These are phyloP conservation scores for Corythucha ciliata DNA, from an alignment of 2,888 invertebrate genomes.

Conservation along the genomic window DNA sequence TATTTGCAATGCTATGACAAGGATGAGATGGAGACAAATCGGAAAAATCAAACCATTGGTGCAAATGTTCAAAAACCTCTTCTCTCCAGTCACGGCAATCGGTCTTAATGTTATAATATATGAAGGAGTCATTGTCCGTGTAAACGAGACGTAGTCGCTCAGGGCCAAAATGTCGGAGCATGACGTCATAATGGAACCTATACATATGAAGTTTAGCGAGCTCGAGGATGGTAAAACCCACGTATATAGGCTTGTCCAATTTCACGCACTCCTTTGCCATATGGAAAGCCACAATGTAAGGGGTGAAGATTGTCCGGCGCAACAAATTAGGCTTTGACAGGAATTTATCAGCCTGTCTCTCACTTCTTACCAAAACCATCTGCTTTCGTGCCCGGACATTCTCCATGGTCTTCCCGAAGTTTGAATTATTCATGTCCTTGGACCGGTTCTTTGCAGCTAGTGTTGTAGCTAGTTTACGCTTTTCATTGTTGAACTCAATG, in stretches of 20 bases:
- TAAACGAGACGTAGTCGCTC: no score
- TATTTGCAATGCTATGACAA: no score
- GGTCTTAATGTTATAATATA: no score
- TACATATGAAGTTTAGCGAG: neutral
- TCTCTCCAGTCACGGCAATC: no score
- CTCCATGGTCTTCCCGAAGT: neutral
- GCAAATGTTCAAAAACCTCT: no score
- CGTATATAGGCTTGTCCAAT: neutral
- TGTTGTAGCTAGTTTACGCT: neutral
- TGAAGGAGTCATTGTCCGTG: no score
- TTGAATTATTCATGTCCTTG: neutral
- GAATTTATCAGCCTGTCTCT: neutral
- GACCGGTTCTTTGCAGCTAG: neutral
- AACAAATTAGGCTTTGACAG: neutral
- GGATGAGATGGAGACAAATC: no score
- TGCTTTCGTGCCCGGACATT: neutral
- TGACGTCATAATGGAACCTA: neutral
- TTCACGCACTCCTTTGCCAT: neutral
- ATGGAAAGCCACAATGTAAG: neutral
- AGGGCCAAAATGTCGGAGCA: neutral
- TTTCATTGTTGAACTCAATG: neutral
- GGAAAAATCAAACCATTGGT: no score
- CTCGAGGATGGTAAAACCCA: neutral
- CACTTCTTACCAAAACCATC: neutral
- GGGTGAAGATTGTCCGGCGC: neutral